phyloP scores from a whole-genome alignment of 2,888 invertebrate genomes.

The Unio delphinus region DNA sequence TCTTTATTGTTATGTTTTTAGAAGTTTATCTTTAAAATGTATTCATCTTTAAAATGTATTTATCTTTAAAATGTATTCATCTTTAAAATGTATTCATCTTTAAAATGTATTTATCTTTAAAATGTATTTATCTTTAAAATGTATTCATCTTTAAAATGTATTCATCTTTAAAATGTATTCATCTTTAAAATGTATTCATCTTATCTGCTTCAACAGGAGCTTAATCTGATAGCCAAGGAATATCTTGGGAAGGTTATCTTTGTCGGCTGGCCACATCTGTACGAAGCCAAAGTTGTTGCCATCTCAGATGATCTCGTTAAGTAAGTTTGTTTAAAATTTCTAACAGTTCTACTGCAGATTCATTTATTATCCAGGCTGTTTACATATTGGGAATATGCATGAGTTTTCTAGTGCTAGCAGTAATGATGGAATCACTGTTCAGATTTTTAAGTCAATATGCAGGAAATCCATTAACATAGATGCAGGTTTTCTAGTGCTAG shows the following conservation, averaged over 20 bases:
- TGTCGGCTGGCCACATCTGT: conserved; percentile 94
- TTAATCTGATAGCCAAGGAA: conserved; percentile 76
- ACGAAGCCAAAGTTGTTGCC: conserved; percentile 81
- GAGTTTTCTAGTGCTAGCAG: too few species aligned
- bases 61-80: neutral
- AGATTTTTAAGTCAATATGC: too few species aligned
- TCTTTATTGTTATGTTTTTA: neutral
- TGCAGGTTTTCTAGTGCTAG: too few species aligned
- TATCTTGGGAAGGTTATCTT: conserved; percentile 83
- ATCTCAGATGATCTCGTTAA: conserved; percentile 76
- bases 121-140: neutral
- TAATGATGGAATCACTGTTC: too few species aligned
- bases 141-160: neutral
- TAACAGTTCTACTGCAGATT: neutral
- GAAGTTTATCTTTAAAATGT: neutral
- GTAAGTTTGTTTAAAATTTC: conserved; percentile 27
- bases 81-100: neutral
- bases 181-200: neutral
- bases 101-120: neutral
- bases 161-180: neutral
- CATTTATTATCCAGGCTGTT: too few species aligned
- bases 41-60: too few species aligned
- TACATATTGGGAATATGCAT: too few species aligned
- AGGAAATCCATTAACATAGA: too few species aligned
- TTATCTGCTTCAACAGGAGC: conserved; percentile 31